Evolutionary conservation across 2,113 vertebrate species (phyloP).

Genomic region (Brachypteracias leptosomus): DNA sequence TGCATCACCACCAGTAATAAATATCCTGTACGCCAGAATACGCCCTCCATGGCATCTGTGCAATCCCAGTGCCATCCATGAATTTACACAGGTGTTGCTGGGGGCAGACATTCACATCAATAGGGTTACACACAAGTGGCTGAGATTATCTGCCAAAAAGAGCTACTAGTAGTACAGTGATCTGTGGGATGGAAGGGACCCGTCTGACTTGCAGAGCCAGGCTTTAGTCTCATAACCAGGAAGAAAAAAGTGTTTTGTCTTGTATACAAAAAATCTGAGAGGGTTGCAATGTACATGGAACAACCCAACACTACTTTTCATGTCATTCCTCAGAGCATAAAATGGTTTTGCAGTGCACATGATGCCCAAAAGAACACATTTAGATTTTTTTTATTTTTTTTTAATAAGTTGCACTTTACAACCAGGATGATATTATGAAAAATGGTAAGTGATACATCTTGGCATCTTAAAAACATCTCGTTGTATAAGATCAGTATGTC

Average conservation of each 20-base stretch:
- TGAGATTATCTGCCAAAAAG: not conserved
- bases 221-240: not conserved
- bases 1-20: conserved; percentile 64
- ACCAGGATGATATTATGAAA: not conserved
- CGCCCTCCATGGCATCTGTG: conserved; percentile 44
- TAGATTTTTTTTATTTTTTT: not conserved
- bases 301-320: not conserved
- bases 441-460: not conserved
- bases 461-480: not conserved
- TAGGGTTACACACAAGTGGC: conserved; percentile 5
- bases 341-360: not conserved
- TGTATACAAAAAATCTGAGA: not conserved
- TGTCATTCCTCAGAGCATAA: not conserved
- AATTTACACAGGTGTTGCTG: conserved; percentile 52
- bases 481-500: not conserved
- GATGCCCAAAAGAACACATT: not conserved
- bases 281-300: not conserved
- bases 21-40: conserved; percentile 38
- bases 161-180: not conserved
- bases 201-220: not conserved
- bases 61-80: conserved; percentile 12
- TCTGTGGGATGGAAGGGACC: not conserved
- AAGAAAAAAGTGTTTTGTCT: not conserved
- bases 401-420: not conserved
- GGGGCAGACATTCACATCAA: not conserved